phyloP scores from a whole-genome alignment of 2,888 invertebrate genomes.

The Aethes cnicana region DNA sequence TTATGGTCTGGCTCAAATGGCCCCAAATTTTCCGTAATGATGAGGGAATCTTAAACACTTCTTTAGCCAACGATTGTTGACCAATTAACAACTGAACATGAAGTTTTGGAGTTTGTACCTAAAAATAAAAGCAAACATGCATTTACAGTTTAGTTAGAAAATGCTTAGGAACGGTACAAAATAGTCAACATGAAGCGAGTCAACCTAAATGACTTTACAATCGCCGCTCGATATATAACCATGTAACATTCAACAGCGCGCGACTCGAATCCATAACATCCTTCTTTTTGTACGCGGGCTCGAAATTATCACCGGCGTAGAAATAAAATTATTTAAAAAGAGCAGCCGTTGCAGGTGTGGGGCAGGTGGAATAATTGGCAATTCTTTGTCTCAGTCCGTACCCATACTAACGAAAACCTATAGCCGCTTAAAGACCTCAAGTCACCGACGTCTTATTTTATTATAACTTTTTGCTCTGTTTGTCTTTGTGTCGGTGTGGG shows the following conservation, averaged over 20 bases:
- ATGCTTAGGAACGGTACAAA: too few species aligned
- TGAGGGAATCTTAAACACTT: background rate
- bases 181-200: too few species aligned
- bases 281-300: conserved; percentile 30
- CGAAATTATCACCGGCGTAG: conserved; percentile 77
- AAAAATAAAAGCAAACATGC: too few species aligned
- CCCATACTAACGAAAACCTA: conserved; percentile 60
- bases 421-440: conserved; percentile 62
- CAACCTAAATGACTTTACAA: too few species aligned
- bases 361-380: conserved; percentile 82
- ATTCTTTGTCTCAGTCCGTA: conserved; percentile 75
- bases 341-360: conserved; percentile 77
- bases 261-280: conserved; percentile 28
- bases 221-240: too few species aligned
- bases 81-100: too few species aligned
- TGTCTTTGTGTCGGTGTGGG: conserved; percentile 33
- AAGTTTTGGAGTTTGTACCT: too few species aligned
- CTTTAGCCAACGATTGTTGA: too few species aligned
- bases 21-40: background rate
- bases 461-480: conserved; percentile 39
- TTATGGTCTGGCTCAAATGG: conserved; percentile 14
- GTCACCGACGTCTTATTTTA: conserved; percentile 59
- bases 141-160: too few species aligned
- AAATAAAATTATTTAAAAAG: conserved; percentile 74
- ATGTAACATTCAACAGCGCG: conserved; percentile 44